Evolutionary conservation across 2,888 invertebrate species (phyloP).

Genomic region (Cerceris rybyensis): DNA sequence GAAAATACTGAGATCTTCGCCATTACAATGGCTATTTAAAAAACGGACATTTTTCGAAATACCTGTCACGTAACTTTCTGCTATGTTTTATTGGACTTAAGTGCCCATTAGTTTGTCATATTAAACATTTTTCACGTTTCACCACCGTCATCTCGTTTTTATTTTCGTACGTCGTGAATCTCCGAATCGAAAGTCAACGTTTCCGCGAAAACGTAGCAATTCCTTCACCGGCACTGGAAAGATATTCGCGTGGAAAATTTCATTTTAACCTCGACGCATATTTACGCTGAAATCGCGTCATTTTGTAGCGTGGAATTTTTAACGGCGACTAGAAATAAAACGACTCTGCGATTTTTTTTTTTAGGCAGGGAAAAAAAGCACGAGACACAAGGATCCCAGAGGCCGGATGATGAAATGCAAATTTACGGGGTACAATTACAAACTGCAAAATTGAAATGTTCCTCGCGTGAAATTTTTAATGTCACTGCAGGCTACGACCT

Average conservation of each 20-base stretch:
- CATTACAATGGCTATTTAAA: constrained; percentile 3
- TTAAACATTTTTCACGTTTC: background rate
- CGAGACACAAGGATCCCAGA: too few relatives aligned
- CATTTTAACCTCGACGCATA: background rate
- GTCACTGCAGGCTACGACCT: too few relatives aligned
- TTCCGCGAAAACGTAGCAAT: too few relatives aligned
- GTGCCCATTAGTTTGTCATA: background rate
- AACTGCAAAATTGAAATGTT: too few relatives aligned
- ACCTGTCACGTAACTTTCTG: background rate
- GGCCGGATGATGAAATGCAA: too few relatives aligned
- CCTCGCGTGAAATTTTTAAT: too few relatives aligned
- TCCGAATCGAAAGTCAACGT: too few relatives aligned
- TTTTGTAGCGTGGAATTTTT: background rate
- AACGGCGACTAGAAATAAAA: too few relatives aligned
- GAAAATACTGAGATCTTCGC: background rate
- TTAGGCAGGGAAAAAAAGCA: too few relatives aligned
- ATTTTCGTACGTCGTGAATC: background rate
- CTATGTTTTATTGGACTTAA: background rate
- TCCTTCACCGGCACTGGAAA: too few relatives aligned
- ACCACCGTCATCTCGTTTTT: background rate
- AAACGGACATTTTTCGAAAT: background rate
- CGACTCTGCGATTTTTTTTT: too few relatives aligned
- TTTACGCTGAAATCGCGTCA: background rate
- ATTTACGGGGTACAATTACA: too few relatives aligned
- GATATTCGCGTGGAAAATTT: background rate